These are phyloP conservation scores for Stylophora pistillata DNA, from an alignment of 64 coral and sea anemone species.

Conservation along the genomic window DNA sequence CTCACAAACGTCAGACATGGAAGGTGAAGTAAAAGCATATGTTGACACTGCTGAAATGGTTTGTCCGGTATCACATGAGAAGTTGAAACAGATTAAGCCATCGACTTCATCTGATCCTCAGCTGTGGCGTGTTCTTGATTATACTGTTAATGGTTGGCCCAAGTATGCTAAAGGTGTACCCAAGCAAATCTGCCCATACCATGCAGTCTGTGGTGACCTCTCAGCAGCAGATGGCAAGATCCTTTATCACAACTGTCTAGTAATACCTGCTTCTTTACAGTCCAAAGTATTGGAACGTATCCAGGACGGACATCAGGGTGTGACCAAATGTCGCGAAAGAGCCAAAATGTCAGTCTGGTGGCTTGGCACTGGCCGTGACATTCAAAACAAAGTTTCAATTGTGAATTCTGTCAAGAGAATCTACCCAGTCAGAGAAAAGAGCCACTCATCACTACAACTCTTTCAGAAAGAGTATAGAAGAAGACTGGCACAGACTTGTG, in stretches of 20 bases:
- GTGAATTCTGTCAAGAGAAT: conserved; percentile 12
- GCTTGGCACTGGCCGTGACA: conserved; percentile 15
- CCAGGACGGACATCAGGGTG: conserved; percentile 34
- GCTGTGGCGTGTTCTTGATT: background rate
- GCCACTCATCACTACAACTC: background rate
- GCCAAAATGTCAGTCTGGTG: background rate
- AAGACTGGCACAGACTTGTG: conserved; percentile 8
- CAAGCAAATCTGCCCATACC: conserved; percentile 1
- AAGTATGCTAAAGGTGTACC: conserved; percentile 14
- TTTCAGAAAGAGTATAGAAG: background rate
- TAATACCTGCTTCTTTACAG: background rate
- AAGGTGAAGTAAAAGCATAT: conserved; percentile 30
- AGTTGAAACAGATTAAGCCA: background rate
- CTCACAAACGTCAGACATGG: background rate
- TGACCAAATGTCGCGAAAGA: conserved; percentile 17
- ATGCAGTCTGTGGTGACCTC: background rate
- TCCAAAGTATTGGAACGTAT: conserved; percentile 10
- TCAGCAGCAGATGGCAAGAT: conserved; percentile 32
- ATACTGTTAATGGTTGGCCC: conserved; percentile 16
- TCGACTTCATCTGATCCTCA: background rate
- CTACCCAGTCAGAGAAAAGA: background rate
- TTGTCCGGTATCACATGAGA: background rate
- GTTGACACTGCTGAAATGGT: background rate
- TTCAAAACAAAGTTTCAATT: conserved; percentile 31
- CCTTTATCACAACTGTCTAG: background rate